These are phyloP conservation scores for Ganaspis brasiliensis DNA, from an alignment of 2,888 invertebrate species.

Conservation along the genomic window DNA sequence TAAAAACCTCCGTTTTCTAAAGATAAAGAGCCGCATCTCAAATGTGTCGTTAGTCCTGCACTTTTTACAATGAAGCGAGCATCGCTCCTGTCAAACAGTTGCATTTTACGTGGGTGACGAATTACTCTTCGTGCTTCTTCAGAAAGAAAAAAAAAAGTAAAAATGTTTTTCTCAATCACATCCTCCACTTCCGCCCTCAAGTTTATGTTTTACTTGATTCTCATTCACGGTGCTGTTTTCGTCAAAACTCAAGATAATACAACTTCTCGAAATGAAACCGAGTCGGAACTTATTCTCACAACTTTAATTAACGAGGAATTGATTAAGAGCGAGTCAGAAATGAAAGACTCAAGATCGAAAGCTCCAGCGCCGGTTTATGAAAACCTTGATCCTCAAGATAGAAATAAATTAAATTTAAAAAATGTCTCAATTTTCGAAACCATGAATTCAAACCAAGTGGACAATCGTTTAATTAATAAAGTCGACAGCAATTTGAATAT, in stretches of 20 bases:
- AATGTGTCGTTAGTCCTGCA: conserved; percentile 67
- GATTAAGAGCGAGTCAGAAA: background rate
- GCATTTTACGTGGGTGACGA: conserved; percentile 23
- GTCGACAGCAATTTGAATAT: background rate
- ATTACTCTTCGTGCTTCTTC: conserved; percentile 25
- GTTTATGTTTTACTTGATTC: conserved; percentile 39
- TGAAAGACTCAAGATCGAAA: background rate
- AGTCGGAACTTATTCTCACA: background rate
- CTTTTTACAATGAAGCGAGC: conserved; percentile 45
- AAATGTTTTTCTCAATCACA: conserved; percentile 19
- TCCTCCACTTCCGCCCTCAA: background rate
- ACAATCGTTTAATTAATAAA: no score
- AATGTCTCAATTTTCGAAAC: background rate
- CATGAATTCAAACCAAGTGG: background rate
- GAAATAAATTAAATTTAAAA: background rate
- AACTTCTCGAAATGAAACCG: background rate
- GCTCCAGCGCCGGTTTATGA: conserved; percentile 11
- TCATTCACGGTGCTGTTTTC: conserved; percentile 19
- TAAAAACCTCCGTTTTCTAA: conserved; percentile 61
- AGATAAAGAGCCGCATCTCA: conserved; percentile 67
- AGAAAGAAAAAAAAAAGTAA: conserved; percentile 4
- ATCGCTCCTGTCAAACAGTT: conserved; percentile 19
- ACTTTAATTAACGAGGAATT: background rate
- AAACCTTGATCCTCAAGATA: background rate
- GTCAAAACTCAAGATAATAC: background rate